These are phyloP conservation scores for Maniola jurtina DNA, from an alignment of 1,140 invertebrate genomes.

Conservation along the genomic window DNA sequence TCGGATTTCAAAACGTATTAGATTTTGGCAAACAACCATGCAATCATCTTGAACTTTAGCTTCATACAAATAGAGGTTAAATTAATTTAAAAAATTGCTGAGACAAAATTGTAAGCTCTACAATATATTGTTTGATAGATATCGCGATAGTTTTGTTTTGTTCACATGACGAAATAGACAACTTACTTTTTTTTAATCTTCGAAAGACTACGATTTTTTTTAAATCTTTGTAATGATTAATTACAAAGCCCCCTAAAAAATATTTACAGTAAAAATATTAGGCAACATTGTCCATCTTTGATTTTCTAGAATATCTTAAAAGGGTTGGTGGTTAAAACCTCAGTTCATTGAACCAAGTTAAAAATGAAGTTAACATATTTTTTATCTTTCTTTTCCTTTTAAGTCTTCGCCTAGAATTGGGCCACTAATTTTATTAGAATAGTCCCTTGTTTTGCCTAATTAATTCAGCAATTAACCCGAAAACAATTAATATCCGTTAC, in stretches of 20 bases:
- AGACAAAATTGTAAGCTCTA: not conserved
- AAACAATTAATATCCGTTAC: slow-evolving; percentile 14
- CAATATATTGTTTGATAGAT: slow-evolving; percentile 6
- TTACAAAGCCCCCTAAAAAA: too few species aligned
- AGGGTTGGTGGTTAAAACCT: too few species aligned
- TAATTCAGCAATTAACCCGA: slow-evolving; percentile 6
- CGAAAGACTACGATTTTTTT: too few species aligned
- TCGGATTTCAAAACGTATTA: slow-evolving; percentile 57
- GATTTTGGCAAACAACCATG: slow-evolving; percentile 18
- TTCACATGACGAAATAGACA: slow-evolving; percentile 13
- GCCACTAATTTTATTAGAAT: not conserved
- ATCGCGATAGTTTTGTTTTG: slow-evolving; percentile 10
- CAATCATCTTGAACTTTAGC: not conserved
- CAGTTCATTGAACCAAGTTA: too few species aligned
- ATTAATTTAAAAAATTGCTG: not conserved
- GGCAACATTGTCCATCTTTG: too few species aligned
- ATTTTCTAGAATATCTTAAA: too few species aligned
- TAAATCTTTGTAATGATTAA: too few species aligned
- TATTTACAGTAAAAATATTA: too few species aligned
- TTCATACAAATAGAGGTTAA: not conserved
- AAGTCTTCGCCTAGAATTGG: not conserved
- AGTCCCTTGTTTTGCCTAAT: slow-evolving; percentile 5
- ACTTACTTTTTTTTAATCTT: not conserved
- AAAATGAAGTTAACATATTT: too few species aligned
- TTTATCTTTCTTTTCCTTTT: too few species aligned